Evolutionary conservation across 64 coral and sea anemone species (phyloP).

Genomic region (Montipora foliosa): DNA sequence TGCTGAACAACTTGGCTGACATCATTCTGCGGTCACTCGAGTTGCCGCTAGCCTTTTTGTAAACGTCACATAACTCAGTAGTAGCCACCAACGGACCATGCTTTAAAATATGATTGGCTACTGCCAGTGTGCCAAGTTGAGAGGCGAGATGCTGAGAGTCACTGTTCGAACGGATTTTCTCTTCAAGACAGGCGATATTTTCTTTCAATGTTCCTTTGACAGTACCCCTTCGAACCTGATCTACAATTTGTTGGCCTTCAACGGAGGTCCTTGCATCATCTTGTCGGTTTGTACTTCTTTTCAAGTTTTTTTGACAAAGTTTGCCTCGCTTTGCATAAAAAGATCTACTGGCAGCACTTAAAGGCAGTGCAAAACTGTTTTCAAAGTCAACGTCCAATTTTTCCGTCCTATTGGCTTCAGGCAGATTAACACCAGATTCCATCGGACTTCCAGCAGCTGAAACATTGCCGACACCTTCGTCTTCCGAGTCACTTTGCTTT

Average conservation of each 20-base stretch:
- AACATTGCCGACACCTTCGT: neutral
- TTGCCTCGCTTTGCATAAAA: slow-evolving; percentile 29
- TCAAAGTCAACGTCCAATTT: neutral
- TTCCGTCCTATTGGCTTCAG: neutral
- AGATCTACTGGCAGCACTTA: slow-evolving; percentile 2
- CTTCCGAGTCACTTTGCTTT: neutral
- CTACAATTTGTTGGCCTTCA: neutral
- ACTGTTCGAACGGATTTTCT: neutral
- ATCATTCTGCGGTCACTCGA: neutral
- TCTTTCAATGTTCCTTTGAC: neutral
- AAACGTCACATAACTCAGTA: no score
- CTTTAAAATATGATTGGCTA: neutral
- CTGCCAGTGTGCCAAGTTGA: neutral
- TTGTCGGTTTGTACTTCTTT: neutral
- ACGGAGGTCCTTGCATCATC: neutral
- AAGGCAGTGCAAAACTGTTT: slow-evolving; percentile 7
- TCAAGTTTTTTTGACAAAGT: slow-evolving; percentile 15
- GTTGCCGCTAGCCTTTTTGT: no score
- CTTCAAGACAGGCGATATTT: neutral
- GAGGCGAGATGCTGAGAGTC: neutral
- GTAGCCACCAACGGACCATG: slow-evolving; percentile 10
- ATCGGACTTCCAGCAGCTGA: neutral
- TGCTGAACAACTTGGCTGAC: neutral
- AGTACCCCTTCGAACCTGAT: neutral
- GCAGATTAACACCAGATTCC: neutral